Percentiles rank a stretch among this genome's conserved stretches.
These are phyloP conservation scores for Dasyornis broadbenti DNA, from an alignment of 2,113 vertebrate species.

Conservation along the genomic window DNA sequence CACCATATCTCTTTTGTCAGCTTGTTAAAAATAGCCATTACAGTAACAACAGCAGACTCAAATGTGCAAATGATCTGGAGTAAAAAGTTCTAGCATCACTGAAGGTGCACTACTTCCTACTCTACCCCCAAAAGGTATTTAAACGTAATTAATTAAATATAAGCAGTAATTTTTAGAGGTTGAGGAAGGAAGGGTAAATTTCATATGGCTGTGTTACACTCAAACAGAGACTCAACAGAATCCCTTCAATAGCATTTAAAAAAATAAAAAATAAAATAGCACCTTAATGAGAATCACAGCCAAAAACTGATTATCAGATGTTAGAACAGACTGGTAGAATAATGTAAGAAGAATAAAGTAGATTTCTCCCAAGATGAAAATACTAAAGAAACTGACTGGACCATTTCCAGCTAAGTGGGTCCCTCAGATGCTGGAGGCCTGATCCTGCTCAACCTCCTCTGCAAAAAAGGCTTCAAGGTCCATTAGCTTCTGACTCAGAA, in stretches of 20 bases:
- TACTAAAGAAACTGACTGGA: neutral
- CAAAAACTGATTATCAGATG: neutral
- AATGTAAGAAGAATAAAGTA: neutral
- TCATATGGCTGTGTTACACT: conserved; percentile 41
- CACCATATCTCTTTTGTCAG: neutral
- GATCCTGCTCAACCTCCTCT: conserved; percentile 77
- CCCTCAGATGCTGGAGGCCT: conserved; percentile 31
- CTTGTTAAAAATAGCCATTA: conserved; percentile 58
- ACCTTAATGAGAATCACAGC: conserved; percentile 18
- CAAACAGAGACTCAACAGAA: conserved; percentile 40
- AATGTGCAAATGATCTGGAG: conserved; percentile 61
- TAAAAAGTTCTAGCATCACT: conserved; percentile 54
- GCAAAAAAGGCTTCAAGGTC: conserved; percentile 89
- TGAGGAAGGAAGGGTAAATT: conserved; percentile 34
- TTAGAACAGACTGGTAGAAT: neutral
- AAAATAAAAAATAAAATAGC: neutral
- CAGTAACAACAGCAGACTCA: conserved; percentile 56
- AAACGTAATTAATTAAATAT: conserved; percentile 3
- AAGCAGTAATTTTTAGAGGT: conserved; percentile 1
- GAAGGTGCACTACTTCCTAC: conserved; percentile 7
- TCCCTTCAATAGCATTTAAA: conserved; percentile 34
- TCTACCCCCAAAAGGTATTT: neutral
- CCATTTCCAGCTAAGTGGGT: neutral
- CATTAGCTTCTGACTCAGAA: conserved; percentile 87
- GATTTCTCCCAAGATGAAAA: neutral